A percentile compares a stretch with the other conserved stretches of the same genome.
phyloP scores from a whole-genome alignment of 1,140 invertebrate species.

The Drosophila ercepeae region DNA sequence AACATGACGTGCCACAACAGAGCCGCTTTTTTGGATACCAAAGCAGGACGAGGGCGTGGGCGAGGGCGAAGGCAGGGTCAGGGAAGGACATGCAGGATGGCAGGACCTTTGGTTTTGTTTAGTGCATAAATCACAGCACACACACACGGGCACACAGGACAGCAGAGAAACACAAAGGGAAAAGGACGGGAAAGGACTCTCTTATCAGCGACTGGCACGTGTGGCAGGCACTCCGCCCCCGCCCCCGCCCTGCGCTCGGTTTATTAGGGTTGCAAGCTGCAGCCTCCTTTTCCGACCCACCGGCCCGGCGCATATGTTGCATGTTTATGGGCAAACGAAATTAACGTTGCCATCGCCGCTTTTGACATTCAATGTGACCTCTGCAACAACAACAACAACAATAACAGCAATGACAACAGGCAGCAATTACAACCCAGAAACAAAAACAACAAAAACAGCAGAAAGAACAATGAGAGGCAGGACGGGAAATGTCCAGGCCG shows the following conservation, averaged over 20 bases:
- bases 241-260: slow-evolving; percentile 18
- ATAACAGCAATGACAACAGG: slow-evolving; percentile 36
- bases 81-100: slow-evolving; percentile 13
- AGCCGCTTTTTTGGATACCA: slow-evolving; percentile 18
- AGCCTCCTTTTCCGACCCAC: background rate
- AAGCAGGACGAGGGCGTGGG: too few relatives aligned
- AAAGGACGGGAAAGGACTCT: slow-evolving; percentile 2
- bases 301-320: slow-evolving; percentile 64
- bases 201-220: slow-evolving; percentile 69
- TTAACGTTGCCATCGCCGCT: slow-evolving; percentile 69
- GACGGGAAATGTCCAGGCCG: slow-evolving; percentile 36
- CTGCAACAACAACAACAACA: slow-evolving; percentile 55
- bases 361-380: slow-evolving; percentile 76
- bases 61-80: background rate
- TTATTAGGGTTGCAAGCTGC: slow-evolving; percentile 77
- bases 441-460: slow-evolving; percentile 5
- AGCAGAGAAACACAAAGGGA: background rate
- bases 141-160: background rate
- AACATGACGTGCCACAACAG: slow-evolving; percentile 50
- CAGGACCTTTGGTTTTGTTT: slow-evolving; percentile 53
- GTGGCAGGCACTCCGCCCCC: slow-evolving; percentile 34
- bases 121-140: slow-evolving; percentile 75
- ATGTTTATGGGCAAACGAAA: slow-evolving; percentile 79
- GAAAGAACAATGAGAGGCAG: slow-evolving; percentile 2
- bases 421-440: slow-evolving; percentile 30